Percentiles rank a stretch among this genome's conserved stretches.
Conservation (phyloP, 2,888 invertebrate species). For the Cheilosia variabilis region DNA sequence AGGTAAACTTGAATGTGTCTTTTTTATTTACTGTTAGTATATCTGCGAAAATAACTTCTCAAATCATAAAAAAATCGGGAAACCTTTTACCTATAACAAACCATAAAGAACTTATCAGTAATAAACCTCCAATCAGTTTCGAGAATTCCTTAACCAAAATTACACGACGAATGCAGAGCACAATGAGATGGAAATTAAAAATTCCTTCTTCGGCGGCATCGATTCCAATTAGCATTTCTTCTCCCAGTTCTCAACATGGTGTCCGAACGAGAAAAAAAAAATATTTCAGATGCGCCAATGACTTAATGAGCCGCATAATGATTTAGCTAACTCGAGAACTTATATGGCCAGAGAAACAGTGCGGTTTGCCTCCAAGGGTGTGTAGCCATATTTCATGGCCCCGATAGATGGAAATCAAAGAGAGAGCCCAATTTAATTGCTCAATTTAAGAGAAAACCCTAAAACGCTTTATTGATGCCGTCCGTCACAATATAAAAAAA, state of each 20-base stretch:
- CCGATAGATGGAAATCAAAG: slow-evolving; percentile 13
- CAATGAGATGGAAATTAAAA: slow-evolving; percentile 29
- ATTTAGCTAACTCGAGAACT: slow-evolving; percentile 57
- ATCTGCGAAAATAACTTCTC: too few species aligned
- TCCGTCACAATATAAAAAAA: slow-evolving; percentile 60
- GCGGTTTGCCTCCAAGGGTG: slow-evolving; percentile 48
- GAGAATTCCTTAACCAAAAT: slow-evolving; percentile 20
- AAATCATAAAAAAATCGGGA: neutral
- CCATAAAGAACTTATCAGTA: slow-evolving; percentile 36
- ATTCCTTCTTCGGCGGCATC: slow-evolving; percentile 39
- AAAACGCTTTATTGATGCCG: slow-evolving; percentile 58
- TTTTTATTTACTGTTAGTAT: too few species aligned
- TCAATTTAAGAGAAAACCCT: slow-evolving; percentile 69
- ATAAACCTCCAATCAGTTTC: slow-evolving; percentile 51
- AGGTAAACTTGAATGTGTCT: too few species aligned
- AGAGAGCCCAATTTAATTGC: slow-evolving; percentile 65
- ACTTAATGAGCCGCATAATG: slow-evolving; percentile 42
- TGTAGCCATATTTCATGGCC: slow-evolving; percentile 51
- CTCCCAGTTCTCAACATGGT: slow-evolving; percentile 58
- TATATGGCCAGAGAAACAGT: slow-evolving; percentile 13
- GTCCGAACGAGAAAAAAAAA: slow-evolving; percentile 16
- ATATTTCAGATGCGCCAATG: slow-evolving; percentile 36
- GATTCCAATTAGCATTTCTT: slow-evolving; percentile 72
- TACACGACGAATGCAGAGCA: slow-evolving; percentile 12
- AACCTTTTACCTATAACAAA: neutral